Evolutionary conservation across 2,797 vertebrate genomes (phyloP).

Genomic region (Sebastes cheni): DNA sequence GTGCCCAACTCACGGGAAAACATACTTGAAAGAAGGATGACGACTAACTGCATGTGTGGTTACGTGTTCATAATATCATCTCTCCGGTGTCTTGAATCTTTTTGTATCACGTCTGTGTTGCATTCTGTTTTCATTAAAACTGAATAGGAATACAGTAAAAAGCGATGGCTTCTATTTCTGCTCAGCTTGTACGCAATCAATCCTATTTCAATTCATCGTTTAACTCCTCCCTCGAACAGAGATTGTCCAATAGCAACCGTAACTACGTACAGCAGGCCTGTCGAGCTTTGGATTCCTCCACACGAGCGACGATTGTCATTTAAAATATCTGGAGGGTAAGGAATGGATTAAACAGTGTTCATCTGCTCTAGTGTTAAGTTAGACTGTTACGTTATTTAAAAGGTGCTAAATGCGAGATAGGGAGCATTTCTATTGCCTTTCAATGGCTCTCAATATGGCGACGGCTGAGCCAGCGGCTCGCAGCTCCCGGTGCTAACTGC

Average conservation of each 20-base stretch:
- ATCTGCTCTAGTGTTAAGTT: not conserved
- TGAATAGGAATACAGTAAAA: not conserved
- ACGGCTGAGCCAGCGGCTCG: no score
- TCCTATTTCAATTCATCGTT: not conserved
- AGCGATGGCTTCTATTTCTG: not conserved
- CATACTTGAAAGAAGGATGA: not conserved
- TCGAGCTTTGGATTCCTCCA: not conserved
- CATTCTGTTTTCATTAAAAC: conserved; percentile 40
- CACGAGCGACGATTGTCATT: not conserved
- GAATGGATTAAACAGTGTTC: not conserved
- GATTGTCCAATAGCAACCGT: not conserved
- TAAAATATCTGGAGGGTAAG: not conserved
- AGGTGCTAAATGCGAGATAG: no score
- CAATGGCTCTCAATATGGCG: no score
- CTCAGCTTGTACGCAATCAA: not conserved
- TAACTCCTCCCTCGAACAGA: not conserved
- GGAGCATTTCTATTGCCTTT: no score
- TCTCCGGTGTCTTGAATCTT: conserved; percentile 25
- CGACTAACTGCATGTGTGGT: conserved; percentile 31
- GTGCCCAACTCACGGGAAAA: not conserved
- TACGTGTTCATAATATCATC: conserved; percentile 15
- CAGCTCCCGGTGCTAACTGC: no score
- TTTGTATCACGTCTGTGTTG: conserved; percentile 40
- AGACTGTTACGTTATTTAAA: not conserved
- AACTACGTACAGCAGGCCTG: not conserved